These are phyloP conservation scores for Macrotus californicus DNA, from an alignment of 2,113 vertebrate species.

Conservation along the genomic window DNA sequence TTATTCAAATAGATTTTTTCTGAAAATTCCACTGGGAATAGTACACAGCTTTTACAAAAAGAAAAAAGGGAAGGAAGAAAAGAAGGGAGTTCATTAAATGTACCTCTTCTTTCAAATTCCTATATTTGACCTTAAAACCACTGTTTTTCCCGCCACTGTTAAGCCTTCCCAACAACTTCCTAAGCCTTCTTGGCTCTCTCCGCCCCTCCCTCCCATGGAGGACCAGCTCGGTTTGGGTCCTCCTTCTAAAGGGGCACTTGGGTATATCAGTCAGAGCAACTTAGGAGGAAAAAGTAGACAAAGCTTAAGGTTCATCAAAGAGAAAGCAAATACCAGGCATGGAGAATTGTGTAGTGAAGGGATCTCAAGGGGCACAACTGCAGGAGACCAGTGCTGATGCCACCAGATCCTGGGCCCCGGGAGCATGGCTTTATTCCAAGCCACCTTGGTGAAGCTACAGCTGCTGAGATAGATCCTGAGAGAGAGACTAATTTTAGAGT, in stretches of 20 bases:
- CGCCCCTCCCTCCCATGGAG: not conserved
- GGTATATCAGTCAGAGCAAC: not conserved
- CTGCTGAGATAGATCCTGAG: not conserved
- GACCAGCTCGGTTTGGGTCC: not conserved
- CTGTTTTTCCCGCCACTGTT: not conserved
- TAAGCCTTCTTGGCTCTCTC: not conserved
- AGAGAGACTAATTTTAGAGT: not conserved
- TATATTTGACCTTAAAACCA: not conserved
- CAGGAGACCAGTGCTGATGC: not conserved
- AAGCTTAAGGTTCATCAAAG: not conserved
- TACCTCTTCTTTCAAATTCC: not conserved
- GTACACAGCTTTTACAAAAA: not conserved
- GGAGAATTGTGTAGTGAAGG: not conserved
- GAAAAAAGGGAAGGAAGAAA: not conserved
- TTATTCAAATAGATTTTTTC: not conserved
- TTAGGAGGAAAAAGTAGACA: not conserved
- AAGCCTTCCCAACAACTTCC: not conserved
- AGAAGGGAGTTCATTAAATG: not conserved
- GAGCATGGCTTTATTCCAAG: not conserved
- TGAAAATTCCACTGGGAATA: not conserved
- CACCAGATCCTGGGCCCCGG: not conserved
- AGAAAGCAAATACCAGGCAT: not conserved
- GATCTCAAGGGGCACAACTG: not conserved
- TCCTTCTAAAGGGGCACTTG: not conserved
- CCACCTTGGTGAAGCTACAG: not conserved